These are phyloP conservation scores for Drosophila macrospina DNA, from an alignment of 2,888 invertebrate genomes.

Conservation along the genomic window DNA sequence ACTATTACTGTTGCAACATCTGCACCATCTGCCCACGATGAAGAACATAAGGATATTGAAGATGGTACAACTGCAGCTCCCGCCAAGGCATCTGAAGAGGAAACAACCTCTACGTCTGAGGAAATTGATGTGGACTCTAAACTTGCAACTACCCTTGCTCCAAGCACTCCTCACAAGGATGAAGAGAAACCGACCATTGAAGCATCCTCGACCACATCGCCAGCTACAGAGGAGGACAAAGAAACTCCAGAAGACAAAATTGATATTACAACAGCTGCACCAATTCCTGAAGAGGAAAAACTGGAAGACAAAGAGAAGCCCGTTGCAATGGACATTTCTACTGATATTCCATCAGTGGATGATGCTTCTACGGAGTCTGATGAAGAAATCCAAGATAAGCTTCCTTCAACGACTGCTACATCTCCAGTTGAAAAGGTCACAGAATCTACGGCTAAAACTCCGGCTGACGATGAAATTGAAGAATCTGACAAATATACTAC, in stretches of 20 bases:
- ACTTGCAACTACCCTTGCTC: constrained; percentile 18
- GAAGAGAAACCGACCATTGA: constrained; percentile 18
- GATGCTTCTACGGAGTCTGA: constrained; percentile 58
- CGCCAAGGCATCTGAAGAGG: constrained; percentile 32
- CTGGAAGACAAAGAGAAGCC: constrained; percentile 36
- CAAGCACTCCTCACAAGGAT: constrained; percentile 35
- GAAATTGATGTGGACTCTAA: constrained; percentile 34
- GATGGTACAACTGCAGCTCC: constrained; percentile 20
- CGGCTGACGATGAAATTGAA: constrained; percentile 34
- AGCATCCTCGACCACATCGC: constrained; percentile 24
- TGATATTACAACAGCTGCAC: constrained; percentile 32
- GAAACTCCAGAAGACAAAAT: constrained; percentile 31
- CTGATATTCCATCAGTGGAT: constrained; percentile 36
- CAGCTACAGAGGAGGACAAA: constrained; percentile 36
- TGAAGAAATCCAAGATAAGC: constrained; percentile 42
- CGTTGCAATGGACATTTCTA: constrained; percentile 24
- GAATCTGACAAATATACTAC: constrained; percentile 48
- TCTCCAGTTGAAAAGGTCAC: constrained; percentile 40
- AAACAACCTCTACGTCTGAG: constrained; percentile 26
- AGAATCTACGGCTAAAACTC: constrained; percentile 39
- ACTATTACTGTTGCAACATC: constrained; percentile 20
- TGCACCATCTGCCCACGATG: constrained; percentile 33
- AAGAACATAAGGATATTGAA: constrained; percentile 19
- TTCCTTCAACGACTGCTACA: constrained; percentile 39
- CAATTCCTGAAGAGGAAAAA: constrained; percentile 30